Percentiles rank a stretch among this genome's conserved stretches.
phyloP scores from a whole-genome alignment of 2,888 invertebrate genomes.

The Cenopis cana region DNA sequence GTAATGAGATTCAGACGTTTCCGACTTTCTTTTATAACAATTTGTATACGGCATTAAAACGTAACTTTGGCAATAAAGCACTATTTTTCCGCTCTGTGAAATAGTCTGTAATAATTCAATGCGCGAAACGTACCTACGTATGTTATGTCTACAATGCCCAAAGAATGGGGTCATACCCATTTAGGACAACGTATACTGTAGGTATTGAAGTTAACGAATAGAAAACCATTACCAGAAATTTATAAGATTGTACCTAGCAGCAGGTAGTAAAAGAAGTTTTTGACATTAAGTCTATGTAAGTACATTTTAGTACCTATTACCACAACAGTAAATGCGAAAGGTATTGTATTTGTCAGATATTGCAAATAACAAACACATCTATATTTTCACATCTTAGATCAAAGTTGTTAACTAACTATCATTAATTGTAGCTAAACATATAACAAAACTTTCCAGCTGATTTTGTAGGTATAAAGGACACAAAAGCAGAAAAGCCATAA shows the following conservation, averaged over 20 bases:
- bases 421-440: conserved; percentile 6
- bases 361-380: conserved; percentile 1
- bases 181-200: neutral
- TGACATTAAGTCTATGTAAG: neutral
- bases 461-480: conserved; percentile 46
- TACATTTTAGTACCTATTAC: neutral
- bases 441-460: conserved; percentile 27
- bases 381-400: conserved; percentile 2
- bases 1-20: conserved; percentile 73
- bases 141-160: neutral
- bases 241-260: neutral
- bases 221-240: neutral
- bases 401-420: neutral
- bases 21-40: conserved; percentile 65
- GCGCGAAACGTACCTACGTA: neutral
- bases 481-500: conserved; percentile 55
- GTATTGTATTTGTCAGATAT: neutral
- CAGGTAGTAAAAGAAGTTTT: neutral
- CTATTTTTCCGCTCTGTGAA: conserved; percentile 27
- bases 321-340: neutral
- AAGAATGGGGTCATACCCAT: conserved; percentile 3
- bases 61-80: conserved; percentile 36
- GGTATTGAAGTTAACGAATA: neutral
- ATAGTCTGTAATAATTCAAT: conserved; percentile 9
- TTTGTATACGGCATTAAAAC: conserved; percentile 49